Base-by-base conservation (phyloP, 1,140 invertebrate species). In the Nasonia vitripennis region DNA sequence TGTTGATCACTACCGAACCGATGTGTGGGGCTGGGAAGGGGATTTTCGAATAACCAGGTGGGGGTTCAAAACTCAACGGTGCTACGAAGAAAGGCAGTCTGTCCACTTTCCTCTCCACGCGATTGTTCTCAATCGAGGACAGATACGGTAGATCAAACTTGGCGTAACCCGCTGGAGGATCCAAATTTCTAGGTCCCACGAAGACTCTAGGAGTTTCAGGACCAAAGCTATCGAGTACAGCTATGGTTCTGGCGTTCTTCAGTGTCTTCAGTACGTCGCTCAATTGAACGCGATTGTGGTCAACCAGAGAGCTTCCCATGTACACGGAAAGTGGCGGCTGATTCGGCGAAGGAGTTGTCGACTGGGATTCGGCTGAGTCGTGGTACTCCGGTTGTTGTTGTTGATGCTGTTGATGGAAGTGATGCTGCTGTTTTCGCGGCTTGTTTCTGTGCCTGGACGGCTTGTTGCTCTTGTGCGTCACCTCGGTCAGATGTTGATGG, bases 131-230 rank as follows among this genome's bases (percentile, higher is more conserved):
- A 45, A 97, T 92, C 34, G 95, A 95, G 0, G 96, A 97, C 27
- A 97, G 91, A 89, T 97, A 97, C 0, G 97, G 97, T 12, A 97
- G 92, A 86, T 97, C 96, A 88, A 97, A 97, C 92, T 97, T 97
- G 0, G 95, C 94, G 86, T 96, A 97, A 71, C 95, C 95, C 27
- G 94, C 92, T 20, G 96, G 96, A 23, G 96, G 94, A 48, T 95
- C 94, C 80, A 97, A 92, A 87, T 95, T 95, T 0, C 96, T 95
- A 0, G 97, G 97, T 0, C 97, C 97, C 0, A 97, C 96, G 88
- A 97, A 97, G 37, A 97, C 96, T 89, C 95, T 94, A 0, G 97
- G 97, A 0, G 95, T 93, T 83, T 95, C 94, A 3, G 95, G 93
- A 2, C 93, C 90, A 5, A 97, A 94, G 0, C 94, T 95, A 89